Conservation (phyloP, 2,888 invertebrate genomes). For the Microctonus aethiopoides region DNA sequence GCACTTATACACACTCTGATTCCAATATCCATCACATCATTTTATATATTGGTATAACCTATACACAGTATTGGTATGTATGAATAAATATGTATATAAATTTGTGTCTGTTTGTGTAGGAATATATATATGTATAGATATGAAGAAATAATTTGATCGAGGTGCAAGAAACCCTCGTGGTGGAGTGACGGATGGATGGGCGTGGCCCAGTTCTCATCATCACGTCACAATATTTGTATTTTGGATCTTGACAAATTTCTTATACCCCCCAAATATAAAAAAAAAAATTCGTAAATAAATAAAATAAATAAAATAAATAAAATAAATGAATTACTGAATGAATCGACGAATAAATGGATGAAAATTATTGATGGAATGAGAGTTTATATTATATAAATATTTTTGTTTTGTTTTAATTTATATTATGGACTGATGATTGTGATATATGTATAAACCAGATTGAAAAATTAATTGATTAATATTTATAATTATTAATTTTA, state of each 20-base stretch:
- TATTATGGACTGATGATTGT: neutral
- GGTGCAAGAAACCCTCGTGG: conserved; percentile 17
- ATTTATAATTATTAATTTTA: neutral
- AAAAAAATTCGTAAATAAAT: too few relatives aligned
- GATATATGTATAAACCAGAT: neutral
- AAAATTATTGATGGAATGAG: neutral
- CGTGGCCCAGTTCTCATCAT: conserved; percentile 44
- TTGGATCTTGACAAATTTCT: conserved; percentile 14
- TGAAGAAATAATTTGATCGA: conserved; percentile 8
- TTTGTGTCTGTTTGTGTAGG: neutral
- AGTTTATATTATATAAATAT: neutral
- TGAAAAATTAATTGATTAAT: neutral
- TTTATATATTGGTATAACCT: too few relatives aligned
- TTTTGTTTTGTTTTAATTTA: neutral
- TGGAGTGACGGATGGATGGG: conserved; percentile 54
- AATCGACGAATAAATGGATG: too few relatives aligned
- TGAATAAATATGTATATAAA: too few relatives aligned
- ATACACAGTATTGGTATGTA: too few relatives aligned
- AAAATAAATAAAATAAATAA: neutral
- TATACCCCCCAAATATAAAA: neutral
- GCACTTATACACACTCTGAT: conserved; percentile 25
- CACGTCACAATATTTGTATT: conserved; percentile 53
- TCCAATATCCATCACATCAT: conserved; percentile 7
- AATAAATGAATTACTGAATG: too few relatives aligned
- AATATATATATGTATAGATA: neutral